Base-by-base conservation (phyloP, 1,140 invertebrate genomes). In the Lerema accius region DNA sequence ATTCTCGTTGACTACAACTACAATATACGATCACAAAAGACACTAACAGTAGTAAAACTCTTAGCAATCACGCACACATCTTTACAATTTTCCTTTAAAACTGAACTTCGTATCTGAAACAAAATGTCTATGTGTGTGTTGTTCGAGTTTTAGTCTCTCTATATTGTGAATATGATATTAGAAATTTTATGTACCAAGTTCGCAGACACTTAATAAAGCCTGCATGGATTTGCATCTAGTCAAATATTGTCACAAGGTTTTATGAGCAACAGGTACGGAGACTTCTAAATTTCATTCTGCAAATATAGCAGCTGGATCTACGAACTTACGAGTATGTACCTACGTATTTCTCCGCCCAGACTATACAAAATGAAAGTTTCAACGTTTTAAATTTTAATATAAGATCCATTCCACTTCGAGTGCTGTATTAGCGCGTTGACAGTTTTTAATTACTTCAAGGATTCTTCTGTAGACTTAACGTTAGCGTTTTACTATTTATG, bases 371-470 rank as follows among this genome's bases (percentile, higher is more conserved):
- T 56, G 28, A 46, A 32, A 58, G 35, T 46, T 58, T 48, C 23
- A 28, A 37, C 42, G 10, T 45, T 56, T 32, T 17, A 7, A 56
- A 45, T 56, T 56, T 16, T 28, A 56, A 56, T 56, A 43, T 32
- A 14, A 43, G 14, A 56, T 32, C 11, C 11, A 11, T 43, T 56
- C 43, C 51, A 10, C 17, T 39, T 7, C 5, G 23, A 42, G 19
- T 42, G 17, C 15, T 35, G 45, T 14, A 39, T 37, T 11, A 26
- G 19, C 1, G n/a, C n/a, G 32, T 1, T 4, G 9, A 26, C 10
- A 46, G 37, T 42, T 50, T 75, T 73, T 73, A 78, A 78, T 78
- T 76, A 76, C 66, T 65, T 62, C 63, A 71, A 68, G 64, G 68
- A 67, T 28, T 19, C 53, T 65, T 69, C 65, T 69, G 65, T 58